These are phyloP conservation scores for Bungarus multicinctus DNA, from an alignment of 2,113 vertebrate genomes.

Conservation along the genomic window DNA sequence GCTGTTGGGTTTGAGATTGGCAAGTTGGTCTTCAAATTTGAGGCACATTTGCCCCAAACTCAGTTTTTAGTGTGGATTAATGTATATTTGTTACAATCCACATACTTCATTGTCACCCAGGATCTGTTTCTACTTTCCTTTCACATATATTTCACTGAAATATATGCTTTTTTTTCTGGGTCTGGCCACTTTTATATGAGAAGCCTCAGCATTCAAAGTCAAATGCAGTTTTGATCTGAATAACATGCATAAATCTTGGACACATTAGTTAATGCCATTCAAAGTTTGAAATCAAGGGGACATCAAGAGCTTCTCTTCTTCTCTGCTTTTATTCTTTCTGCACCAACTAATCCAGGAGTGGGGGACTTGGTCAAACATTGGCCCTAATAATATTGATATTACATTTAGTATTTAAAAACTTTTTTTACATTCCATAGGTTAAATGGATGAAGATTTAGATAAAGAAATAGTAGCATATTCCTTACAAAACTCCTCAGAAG, in stretches of 20 bases:
- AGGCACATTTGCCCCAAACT: not conserved
- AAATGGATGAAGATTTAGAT: slow-evolving; percentile 66
- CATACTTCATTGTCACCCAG: not conserved
- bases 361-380: not conserved
- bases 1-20: not conserved
- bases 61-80: not conserved
- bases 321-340: not conserved
- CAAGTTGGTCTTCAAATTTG: not conserved
- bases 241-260: not conserved
- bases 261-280: not conserved
- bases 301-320: not conserved
- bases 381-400: not conserved
- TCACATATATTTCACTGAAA: not conserved
- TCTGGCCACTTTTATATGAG: not conserved
- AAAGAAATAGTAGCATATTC: slow-evolving; percentile 38
- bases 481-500: slow-evolving; percentile 70
- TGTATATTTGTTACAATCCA: not conserved
- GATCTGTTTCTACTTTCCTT: not conserved
- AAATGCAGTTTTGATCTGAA: not conserved
- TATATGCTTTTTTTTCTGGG: not conserved
- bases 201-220: not conserved
- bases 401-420: not conserved
- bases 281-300: not conserved
- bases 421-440: slow-evolving; percentile 57
- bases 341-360: not conserved